These are phyloP conservation scores for Trachelipus rathkii DNA, from an alignment of 1,140 invertebrate genomes.

Conservation along the genomic window DNA sequence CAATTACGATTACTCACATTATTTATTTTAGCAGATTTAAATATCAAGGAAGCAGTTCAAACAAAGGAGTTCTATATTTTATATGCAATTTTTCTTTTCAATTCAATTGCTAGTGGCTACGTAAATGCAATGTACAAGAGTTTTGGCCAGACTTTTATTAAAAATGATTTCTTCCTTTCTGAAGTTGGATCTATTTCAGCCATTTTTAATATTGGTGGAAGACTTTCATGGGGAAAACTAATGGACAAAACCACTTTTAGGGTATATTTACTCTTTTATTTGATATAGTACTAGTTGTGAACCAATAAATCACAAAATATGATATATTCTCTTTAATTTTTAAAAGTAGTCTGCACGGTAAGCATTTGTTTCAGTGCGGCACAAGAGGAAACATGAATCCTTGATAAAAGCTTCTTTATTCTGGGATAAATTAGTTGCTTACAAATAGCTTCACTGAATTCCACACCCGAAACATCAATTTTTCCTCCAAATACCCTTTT, in stretches of 20 bases:
- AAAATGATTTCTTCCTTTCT: constrained; percentile 54
- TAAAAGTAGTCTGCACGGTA: no score
- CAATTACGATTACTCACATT: neutral
- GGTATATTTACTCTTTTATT: constrained; percentile 43
- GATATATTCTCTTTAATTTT: no score
- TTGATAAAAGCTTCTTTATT: no score
- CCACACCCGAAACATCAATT: no score
- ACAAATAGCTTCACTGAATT: no score
- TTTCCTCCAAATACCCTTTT: no score
- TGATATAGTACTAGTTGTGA: no score
- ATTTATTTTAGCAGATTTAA: constrained; percentile 21
- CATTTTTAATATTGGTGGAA: constrained; percentile 53
- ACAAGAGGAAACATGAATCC: no score
- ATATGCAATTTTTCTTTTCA: constrained; percentile 52
- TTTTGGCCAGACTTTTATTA: constrained; percentile 54
- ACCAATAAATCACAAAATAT: no score
- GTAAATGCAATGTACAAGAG: constrained; percentile 55
- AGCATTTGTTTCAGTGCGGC: no score
- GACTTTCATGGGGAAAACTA: constrained; percentile 54
- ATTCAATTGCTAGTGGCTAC: constrained; percentile 51
- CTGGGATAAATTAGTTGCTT: no score
- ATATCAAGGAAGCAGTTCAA: constrained; percentile 44
- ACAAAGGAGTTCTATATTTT: constrained; percentile 48
- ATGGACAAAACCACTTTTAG: constrained; percentile 52
- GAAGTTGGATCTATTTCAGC: constrained; percentile 54